phyloP scores from a whole-genome alignment of 2,797 vertebrate species.

The Gymnopithys bicolor region DNA sequence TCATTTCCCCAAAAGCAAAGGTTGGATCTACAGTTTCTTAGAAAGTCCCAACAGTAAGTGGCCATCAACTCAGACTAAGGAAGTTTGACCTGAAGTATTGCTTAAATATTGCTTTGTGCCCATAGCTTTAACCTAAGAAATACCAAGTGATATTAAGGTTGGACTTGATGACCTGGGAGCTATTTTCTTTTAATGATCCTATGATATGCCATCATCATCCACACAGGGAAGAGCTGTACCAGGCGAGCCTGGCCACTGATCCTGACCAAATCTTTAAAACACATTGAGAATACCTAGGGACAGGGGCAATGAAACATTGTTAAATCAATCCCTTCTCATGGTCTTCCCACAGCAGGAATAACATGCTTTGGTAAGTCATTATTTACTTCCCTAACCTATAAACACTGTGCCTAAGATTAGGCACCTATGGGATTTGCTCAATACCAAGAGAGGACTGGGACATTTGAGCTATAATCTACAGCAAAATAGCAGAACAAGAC shows the following conservation, averaged over 20 bases:
- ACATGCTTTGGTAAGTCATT: constrained; percentile 10
- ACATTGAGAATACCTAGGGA: constrained; percentile 12
- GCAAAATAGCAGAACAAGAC: constrained; percentile 39
- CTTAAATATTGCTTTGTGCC: background rate
- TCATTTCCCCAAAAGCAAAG: background rate
- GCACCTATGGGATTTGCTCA: constrained; percentile 22
- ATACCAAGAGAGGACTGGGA: constrained; percentile 14
- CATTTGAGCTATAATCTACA: constrained; percentile 3
- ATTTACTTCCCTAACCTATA: constrained; percentile 40
- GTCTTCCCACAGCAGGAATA: constrained; percentile 1
- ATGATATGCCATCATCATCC: background rate
- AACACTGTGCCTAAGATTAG: constrained; percentile 33
- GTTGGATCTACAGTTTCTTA: background rate
- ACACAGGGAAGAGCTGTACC: background rate
- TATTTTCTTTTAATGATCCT: background rate
- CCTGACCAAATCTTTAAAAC: background rate
- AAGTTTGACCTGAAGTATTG: background rate
- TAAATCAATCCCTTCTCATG: background rate
- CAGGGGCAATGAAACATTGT: background rate
- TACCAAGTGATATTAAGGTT: background rate
- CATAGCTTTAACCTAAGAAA: background rate
- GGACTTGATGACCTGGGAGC: background rate
- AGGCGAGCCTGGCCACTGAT: background rate
- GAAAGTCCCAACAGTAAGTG: background rate
- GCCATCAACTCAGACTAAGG: background rate